phyloP scores from a whole-genome alignment of 2,888 invertebrate species.

The Amphipoea lucens region DNA sequence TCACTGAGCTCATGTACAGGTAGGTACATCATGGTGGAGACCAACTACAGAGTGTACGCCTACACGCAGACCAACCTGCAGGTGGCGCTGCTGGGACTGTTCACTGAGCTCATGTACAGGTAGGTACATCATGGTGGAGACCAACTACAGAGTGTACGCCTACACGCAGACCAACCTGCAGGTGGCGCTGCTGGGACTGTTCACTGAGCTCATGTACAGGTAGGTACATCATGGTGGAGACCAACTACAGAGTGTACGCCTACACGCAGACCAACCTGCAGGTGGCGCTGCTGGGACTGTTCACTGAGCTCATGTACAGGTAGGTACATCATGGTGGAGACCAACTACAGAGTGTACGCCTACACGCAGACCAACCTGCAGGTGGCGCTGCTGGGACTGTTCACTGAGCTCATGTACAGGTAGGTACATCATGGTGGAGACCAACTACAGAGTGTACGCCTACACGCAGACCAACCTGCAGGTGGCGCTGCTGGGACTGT shows the following conservation, averaged over 20 bases:
- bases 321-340: slow-evolving; percentile 7
- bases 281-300: slow-evolving; percentile 7
- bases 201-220: slow-evolving; percentile 21
- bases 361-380: slow-evolving; percentile 28
- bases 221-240: not conserved
- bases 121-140: slow-evolving; percentile 8
- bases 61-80: slow-evolving; percentile 98
- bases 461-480: slow-evolving; percentile 28
- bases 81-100: slow-evolving; percentile 97
- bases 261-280: slow-evolving; percentile 15
- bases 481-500: slow-evolving; percentile 19
- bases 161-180: slow-evolving; percentile 25
- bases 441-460: slow-evolving; percentile 9
- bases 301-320: slow-evolving; percentile 11
- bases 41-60: slow-evolving; percentile 98
- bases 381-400: slow-evolving; percentile 19
- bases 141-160: slow-evolving; percentile 21
- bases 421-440: slow-evolving; percentile 92
- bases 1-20: slow-evolving; percentile 23
- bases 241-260: slow-evolving; percentile 2
- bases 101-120: slow-evolving; percentile 96
- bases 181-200: slow-evolving; percentile 18
- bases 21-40: slow-evolving; percentile 97
- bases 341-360: slow-evolving; percentile 9
- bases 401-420: slow-evolving; percentile 23